A percentile compares a stretch with the other conserved stretches of the same genome.
Evolutionary conservation across 2,888 invertebrate genomes (phyloP).

Genomic region (Drosophila multiciliata): DNA sequence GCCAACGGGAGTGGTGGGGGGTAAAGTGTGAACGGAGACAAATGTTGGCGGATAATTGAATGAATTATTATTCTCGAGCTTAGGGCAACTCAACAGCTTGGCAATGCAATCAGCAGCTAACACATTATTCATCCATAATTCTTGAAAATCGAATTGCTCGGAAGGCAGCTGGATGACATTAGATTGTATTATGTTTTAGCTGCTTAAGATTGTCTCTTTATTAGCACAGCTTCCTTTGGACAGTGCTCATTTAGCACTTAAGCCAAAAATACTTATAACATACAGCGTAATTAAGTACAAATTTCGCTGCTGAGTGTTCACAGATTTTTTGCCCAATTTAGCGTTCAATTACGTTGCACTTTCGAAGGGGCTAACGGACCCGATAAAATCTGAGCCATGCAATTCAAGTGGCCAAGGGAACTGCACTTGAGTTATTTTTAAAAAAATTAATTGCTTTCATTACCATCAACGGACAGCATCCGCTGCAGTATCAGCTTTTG

Average conservation of each 20-base stretch:
- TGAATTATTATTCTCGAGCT: conserved; percentile 53
- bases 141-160: neutral
- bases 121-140: conserved; percentile 37
- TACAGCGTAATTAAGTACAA: conserved; percentile 59
- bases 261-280: conserved; percentile 1
- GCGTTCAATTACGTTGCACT: conserved; percentile 69
- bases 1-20: neutral
- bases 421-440: conserved; percentile 62
- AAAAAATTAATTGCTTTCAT: conserved; percentile 77
- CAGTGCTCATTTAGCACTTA: neutral
- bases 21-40: conserved; percentile 12
- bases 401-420: conserved; percentile 53
- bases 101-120: conserved; percentile 30
- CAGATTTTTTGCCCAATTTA: conserved; percentile 64
- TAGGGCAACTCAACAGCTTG: conserved; percentile 40
- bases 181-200: neutral
- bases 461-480: conserved; percentile 47
- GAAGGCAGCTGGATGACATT: neutral
- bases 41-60: conserved; percentile 50
- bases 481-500: conserved; percentile 24
- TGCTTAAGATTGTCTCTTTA: conserved; percentile 1
- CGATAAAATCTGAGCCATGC: conserved; percentile 30
- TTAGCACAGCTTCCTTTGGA: neutral
- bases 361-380: conserved; percentile 6
- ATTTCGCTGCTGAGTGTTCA: conserved; percentile 33